Evolutionary conservation across 2,113 vertebrate genomes (phyloP).

Genomic region (Odontophorus gujanensis): DNA sequence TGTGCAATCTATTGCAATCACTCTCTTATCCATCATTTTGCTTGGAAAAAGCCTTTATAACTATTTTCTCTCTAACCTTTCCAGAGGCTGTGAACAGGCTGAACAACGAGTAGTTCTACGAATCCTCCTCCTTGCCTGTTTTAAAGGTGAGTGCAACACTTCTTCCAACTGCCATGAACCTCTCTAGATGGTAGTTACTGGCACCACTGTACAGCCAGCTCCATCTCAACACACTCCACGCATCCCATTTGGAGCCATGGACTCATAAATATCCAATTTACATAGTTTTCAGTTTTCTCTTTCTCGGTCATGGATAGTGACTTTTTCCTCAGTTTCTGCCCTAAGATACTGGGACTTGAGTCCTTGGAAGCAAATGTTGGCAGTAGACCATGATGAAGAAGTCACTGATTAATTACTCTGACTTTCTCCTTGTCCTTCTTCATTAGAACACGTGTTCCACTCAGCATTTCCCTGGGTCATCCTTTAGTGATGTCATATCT

Average conservation of each 20-base stretch:
- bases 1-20: rapidly evolving
- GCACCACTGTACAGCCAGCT: background rate
- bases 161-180: background rate
- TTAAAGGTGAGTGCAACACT: background rate
- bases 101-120: background rate
- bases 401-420: background rate
- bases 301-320: background rate
- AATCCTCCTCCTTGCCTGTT: background rate
- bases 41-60: background rate
- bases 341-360: background rate
- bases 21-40: background rate
- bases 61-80: background rate
- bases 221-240: rapidly evolving
- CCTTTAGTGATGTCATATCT: rapidly evolving
- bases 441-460: background rate
- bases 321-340: background rate
- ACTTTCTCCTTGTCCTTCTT: background rate
- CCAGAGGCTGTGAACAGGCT: background rate
- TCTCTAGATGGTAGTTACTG: background rate
- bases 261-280: background rate
- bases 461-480: background rate
- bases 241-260: background rate
- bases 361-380: background rate
- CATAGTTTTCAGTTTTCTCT: background rate
- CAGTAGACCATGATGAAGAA: background rate